phyloP scores from a whole-genome alignment of 2,113 vertebrate species.

The Nesogale talazaci region DNA sequence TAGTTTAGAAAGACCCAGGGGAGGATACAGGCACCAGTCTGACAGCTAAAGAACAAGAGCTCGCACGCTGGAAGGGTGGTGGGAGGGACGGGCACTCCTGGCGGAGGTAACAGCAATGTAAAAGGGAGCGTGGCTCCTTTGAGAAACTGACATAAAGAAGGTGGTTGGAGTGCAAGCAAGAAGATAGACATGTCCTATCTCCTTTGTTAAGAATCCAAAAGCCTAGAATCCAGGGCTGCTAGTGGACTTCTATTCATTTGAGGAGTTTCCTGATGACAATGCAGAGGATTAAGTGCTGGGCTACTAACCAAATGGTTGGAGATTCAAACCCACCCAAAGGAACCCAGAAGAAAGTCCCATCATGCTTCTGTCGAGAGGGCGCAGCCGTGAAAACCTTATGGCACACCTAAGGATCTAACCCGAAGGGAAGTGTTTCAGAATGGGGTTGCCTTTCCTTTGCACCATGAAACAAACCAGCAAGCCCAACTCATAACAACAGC shows the following conservation, averaged over 20 bases:
- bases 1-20: background rate
- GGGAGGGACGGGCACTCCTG: background rate
- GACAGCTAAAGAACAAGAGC: background rate
- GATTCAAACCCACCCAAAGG: background rate
- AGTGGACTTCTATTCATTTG: background rate
- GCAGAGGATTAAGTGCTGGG: background rate
- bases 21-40: background rate
- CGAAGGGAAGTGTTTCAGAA: background rate
- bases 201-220: background rate
- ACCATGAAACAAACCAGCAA: too few species aligned
- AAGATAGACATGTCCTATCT: background rate
- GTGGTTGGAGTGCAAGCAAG: background rate
- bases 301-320: background rate
- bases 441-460: background rate
- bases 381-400: background rate
- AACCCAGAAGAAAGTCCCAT: background rate
- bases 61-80: accelerated
- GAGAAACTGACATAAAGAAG: background rate
- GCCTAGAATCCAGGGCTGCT: background rate
- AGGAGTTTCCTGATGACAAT: background rate
- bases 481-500: too few species aligned
- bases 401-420: background rate
- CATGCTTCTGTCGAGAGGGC: background rate
- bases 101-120: background rate
- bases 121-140: background rate